A percentile compares a stretch with the other conserved stretches of the same genome.
phyloP scores from a whole-genome alignment of 2,888 invertebrate species.

The Andrena fulva region DNA sequence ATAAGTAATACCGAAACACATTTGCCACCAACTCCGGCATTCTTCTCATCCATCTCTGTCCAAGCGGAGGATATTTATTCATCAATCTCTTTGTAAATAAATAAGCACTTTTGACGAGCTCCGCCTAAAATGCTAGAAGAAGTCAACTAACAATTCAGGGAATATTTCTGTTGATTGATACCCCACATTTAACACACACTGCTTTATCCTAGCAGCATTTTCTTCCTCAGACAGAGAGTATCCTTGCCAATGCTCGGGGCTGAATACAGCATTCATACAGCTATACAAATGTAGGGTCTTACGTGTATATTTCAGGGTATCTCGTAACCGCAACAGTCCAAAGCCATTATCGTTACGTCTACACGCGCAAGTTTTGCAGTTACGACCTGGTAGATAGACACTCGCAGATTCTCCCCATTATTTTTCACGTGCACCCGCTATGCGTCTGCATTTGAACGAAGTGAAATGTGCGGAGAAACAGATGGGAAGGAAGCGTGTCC shows the following conservation, averaged over 20 bases:
- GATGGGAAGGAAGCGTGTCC: neutral
- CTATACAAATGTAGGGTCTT: constrained; percentile 11
- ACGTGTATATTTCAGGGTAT: constrained; percentile 44
- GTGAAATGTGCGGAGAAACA: neutral
- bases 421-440: constrained; percentile 23
- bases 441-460: neutral
- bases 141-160: neutral
- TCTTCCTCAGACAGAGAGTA: constrained; percentile 41
- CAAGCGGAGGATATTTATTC: too few relatives aligned
- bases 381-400: constrained; percentile 30
- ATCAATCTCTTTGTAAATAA: too few relatives aligned
- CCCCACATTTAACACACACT: neutral
- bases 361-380: constrained; percentile 33
- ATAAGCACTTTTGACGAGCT: too few relatives aligned
- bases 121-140: neutral
- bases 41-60: too few relatives aligned
- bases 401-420: constrained; percentile 30
- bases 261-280: constrained; percentile 25
- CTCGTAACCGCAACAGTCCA: constrained; percentile 76
- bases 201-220: constrained; percentile 28
- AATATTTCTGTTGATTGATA: neutral
- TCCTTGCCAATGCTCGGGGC: constrained; percentile 24
- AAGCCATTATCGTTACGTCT: constrained; percentile 80
- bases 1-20: too few relatives aligned
- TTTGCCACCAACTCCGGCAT: too few relatives aligned